Conservation (phyloP, 2,797 vertebrate species). For the Agapornis canus region DNA sequence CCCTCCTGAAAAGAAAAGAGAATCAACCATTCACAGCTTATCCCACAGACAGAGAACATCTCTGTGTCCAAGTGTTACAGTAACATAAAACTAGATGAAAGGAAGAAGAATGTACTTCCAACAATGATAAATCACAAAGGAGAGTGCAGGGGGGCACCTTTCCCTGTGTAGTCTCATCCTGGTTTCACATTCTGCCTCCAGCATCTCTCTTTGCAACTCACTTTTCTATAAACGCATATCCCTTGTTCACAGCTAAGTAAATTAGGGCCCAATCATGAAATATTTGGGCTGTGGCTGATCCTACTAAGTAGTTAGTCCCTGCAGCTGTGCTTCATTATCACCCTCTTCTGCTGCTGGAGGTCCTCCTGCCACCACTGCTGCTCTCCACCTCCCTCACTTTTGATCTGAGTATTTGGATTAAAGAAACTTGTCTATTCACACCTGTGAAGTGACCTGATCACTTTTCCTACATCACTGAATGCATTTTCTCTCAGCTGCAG, state of each 20-base stretch:
- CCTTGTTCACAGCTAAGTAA: not conserved
- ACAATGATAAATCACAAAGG: not conserved
- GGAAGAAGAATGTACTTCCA: not conserved
- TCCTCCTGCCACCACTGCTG: accelerated
- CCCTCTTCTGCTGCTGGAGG: not conserved
- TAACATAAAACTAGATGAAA: not conserved
- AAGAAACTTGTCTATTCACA: not conserved
- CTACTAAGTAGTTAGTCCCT: not conserved
- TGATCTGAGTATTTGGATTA: not conserved
- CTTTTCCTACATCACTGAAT: not conserved
- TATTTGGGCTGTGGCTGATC: not conserved
- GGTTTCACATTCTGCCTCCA: not conserved
- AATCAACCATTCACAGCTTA: not conserved
- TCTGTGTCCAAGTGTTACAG: not conserved
- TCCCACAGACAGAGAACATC: not conserved
- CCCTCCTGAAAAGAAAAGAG: constrained; percentile 70
- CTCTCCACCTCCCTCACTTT: not conserved
- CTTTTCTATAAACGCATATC: accelerated
- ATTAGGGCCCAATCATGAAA: not conserved
- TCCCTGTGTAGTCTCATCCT: not conserved
- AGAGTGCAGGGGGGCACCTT: not conserved
- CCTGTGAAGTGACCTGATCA: not conserved
- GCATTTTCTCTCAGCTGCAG: not conserved
- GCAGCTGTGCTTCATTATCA: not conserved
- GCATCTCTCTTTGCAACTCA: not conserved